These are phyloP conservation scores for Drosophila asahinai DNA, from an alignment of 1,140 invertebrate species.

Conservation along the genomic window DNA sequence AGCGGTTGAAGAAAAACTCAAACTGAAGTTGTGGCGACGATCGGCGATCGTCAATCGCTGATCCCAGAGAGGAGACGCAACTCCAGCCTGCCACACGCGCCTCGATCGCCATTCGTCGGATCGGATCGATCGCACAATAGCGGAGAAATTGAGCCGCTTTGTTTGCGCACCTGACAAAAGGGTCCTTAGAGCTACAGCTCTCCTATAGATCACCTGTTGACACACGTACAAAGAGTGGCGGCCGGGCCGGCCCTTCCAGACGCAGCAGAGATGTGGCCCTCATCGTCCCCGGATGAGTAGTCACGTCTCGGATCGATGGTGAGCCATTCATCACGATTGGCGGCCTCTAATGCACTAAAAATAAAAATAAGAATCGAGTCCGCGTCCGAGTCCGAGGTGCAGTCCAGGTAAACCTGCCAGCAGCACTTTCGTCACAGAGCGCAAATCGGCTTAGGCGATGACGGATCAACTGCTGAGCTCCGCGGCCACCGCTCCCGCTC, in stretches of 20 bases:
- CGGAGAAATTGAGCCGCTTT: slow-evolving; percentile 72
- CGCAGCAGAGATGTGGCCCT: slow-evolving; percentile 25
- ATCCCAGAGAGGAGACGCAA: slow-evolving; percentile 56
- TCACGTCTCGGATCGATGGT: slow-evolving; percentile 55
- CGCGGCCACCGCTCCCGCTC: slow-evolving; percentile 40
- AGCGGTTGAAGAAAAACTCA: slow-evolving; percentile 75
- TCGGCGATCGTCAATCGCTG: slow-evolving; percentile 31
- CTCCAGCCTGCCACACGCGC: slow-evolving; percentile 74
- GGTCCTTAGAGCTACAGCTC: slow-evolving; percentile 58
- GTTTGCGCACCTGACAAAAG: slow-evolving; percentile 42
- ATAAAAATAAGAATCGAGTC: slow-evolving; percentile 31
- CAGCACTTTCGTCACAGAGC: slow-evolving; percentile 27
- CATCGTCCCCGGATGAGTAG: slow-evolving; percentile 56
- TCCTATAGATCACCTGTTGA: slow-evolving; percentile 59
- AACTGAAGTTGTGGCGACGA: slow-evolving; percentile 78
- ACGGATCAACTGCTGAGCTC: slow-evolving; percentile 74
- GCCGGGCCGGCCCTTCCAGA: slow-evolving; percentile 21
- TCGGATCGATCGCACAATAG: slow-evolving; percentile 58
- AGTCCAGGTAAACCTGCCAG: slow-evolving; percentile 39
- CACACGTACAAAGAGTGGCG: slow-evolving; percentile 64
- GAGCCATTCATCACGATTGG: slow-evolving; percentile 50
- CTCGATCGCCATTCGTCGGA: slow-evolving; percentile 40
- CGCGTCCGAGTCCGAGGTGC: neutral
- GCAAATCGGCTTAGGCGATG: slow-evolving; percentile 73
- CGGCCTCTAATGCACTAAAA: slow-evolving; percentile 50